phyloP scores from a whole-genome alignment of 2,797 vertebrate species.

The Parauchenoglanis punctatus region DNA sequence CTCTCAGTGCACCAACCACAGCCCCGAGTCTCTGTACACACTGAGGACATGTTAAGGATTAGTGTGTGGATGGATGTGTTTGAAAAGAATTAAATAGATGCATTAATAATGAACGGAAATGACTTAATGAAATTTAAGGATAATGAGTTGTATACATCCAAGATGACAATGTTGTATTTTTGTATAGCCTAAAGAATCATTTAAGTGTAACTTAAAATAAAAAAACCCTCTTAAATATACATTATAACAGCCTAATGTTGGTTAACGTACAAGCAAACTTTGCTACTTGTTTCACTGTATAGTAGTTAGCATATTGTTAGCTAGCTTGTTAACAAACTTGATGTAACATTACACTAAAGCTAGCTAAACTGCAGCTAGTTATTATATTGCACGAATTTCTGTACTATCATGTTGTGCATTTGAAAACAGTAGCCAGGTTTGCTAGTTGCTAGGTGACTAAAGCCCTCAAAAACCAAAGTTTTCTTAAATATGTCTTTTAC shows the following conservation, averaged over 20 bases:
- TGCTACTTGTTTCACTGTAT: not conserved
- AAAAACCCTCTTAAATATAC: not conserved
- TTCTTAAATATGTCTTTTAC: not conserved
- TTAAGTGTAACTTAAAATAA: not conserved
- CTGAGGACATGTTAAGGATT: not conserved
- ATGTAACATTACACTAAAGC: not conserved
- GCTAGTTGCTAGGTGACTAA: too few relatives aligned
- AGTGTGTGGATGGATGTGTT: not conserved
- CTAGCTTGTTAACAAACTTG: not conserved
- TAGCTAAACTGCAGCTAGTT: not conserved
- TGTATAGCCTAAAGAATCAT: not conserved
- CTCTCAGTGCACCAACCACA: constrained; percentile 50
- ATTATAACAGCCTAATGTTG: not conserved
- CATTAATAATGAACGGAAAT: not conserved
- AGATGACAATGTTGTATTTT: not conserved
- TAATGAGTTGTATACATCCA: not conserved
- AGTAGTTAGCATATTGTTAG: not conserved
- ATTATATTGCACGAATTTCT: not conserved
- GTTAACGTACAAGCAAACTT: not conserved
- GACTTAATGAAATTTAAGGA: not conserved
- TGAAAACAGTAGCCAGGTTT: too few relatives aligned
- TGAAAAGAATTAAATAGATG: not conserved
- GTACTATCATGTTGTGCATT: too few relatives aligned
- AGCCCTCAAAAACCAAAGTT: not conserved
- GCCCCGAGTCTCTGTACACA: not conserved